Evolutionary conservation across 2,113 vertebrate genomes (phyloP).

Genomic region (Acanthochromis polyacanthus): DNA sequence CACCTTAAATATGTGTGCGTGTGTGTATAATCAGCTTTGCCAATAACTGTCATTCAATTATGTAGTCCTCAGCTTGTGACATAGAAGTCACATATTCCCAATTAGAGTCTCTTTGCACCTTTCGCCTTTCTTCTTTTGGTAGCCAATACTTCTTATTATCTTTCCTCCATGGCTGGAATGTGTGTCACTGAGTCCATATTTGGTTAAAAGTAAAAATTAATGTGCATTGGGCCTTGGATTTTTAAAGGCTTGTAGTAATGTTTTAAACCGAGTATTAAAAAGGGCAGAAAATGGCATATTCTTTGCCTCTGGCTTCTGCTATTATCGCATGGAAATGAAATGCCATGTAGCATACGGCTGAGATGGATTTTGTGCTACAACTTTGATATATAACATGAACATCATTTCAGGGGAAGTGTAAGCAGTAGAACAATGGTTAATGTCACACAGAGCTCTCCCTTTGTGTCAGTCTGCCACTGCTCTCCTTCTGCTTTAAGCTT

Average conservation of each 20-base stretch:
- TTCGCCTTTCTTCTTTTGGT: no score
- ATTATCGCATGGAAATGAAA: conserved; percentile 25
- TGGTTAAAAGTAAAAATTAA: no score
- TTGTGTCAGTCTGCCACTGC: not conserved
- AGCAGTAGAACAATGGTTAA: not conserved
- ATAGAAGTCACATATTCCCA: no score
- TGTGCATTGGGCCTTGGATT: not conserved
- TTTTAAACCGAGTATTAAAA: conserved; percentile 43
- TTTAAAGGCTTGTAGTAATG: conserved; percentile 30
- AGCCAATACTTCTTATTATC: no score
- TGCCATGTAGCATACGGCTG: conserved; percentile 9
- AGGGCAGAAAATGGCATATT: conserved; percentile 25
- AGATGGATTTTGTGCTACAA: not conserved
- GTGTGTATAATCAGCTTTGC: no score
- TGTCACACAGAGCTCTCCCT: conserved; percentile 1
- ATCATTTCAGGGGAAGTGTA: conserved; percentile 10
- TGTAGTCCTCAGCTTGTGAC: no score
- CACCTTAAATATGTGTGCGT: no score
- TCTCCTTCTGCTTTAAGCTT: not conserved
- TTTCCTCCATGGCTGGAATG: no score
- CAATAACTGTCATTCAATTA: no score
- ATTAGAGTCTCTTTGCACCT: no score
- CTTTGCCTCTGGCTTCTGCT: conserved; percentile 5
- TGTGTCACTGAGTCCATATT: no score
- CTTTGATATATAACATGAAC: conserved; percentile 20